Evolutionary conservation across 2,888 invertebrate species (phyloP).

Genomic region (Thysanoteuthis rhombus): DNA sequence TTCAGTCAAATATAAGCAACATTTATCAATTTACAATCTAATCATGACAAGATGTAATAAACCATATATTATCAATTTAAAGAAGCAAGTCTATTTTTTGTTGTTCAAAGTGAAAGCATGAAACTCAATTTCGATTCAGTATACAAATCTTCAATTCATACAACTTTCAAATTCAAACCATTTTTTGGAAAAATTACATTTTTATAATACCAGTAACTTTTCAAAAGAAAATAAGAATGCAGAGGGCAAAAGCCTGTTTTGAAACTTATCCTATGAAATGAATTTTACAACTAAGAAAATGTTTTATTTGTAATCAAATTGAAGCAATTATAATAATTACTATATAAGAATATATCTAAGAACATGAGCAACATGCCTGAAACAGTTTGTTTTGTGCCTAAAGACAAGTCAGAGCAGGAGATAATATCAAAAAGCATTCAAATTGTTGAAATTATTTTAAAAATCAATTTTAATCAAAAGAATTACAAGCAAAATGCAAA

Average conservation of each 20-base stretch:
- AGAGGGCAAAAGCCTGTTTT: not conserved
- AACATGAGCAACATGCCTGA: not conserved
- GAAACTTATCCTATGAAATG: too few relatives aligned
- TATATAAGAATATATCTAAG: not conserved
- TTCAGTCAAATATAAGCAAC: too few relatives aligned
- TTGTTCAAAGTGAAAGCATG: not conserved
- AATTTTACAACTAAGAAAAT: too few relatives aligned
- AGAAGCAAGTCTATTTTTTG: not conserved
- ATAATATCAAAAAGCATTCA: not conserved
- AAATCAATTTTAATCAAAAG: not conserved
- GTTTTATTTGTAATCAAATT: not conserved
- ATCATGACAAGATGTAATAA: too few relatives aligned
- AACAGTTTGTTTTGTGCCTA: not conserved
- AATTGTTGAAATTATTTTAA: not conserved
- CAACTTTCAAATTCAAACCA: not conserved
- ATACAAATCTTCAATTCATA: not conserved
- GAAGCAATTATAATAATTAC: not conserved
- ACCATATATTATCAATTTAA: not conserved
- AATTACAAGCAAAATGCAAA: not conserved
- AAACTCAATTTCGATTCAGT: not conserved
- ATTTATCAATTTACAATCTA: too few relatives aligned
- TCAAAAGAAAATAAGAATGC: not conserved
- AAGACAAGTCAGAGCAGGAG: not conserved
- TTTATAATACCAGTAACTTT: not conserved
- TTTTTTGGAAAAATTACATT: not conserved